These are phyloP conservation scores for Phymatocera aterrima DNA, from an alignment of 2,888 invertebrate species.

Conservation along the genomic window DNA sequence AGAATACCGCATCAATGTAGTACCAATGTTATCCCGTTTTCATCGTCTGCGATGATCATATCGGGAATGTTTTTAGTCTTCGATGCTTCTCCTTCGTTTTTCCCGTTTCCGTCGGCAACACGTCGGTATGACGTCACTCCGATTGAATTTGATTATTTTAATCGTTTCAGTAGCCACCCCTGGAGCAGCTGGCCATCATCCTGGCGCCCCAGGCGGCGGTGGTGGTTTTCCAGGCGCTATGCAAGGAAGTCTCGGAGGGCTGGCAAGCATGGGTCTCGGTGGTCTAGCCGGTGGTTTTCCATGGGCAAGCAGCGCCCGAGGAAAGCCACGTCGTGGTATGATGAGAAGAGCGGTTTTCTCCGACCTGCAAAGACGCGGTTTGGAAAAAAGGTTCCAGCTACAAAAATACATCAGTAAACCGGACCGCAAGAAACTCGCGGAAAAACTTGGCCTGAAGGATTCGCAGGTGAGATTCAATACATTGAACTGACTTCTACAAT, in stretches of 20 bases:
- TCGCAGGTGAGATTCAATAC: constrained; percentile 86
- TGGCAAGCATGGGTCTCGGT: constrained; percentile 71
- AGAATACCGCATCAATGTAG: neutral
- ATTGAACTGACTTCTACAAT: neutral
- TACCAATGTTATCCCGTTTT: neutral
- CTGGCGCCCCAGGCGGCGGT: constrained; percentile 65
- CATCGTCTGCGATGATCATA: neutral
- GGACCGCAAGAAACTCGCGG: constrained; percentile 97
- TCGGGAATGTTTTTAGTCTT: neutral
- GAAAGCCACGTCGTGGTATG: constrained; percentile 97
- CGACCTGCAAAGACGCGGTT: constrained; percentile 95
- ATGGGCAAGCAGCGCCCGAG: constrained; percentile 93
- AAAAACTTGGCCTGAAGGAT: constrained; percentile 96
- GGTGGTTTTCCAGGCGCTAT: constrained; percentile 68
- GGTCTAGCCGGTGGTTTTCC: constrained; percentile 80
- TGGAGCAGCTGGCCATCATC: constrained; percentile 74
- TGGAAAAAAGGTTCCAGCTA: constrained; percentile 96
- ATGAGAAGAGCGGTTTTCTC: constrained; percentile 98
- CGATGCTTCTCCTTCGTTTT: too few relatives aligned
- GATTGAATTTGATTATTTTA: constrained; percentile 28
- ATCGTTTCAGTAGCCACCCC: constrained; percentile 73
- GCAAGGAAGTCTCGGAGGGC: constrained; percentile 67
- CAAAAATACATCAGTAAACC: constrained; percentile 99
- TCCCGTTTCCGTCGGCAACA: neutral
- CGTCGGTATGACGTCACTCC: neutral